A percentile compares a stretch with the other conserved stretches of the same genome.
Evolutionary conservation across 1,140 invertebrate species (phyloP).

Genomic region (Caenorhabditis brenneri): DNA sequence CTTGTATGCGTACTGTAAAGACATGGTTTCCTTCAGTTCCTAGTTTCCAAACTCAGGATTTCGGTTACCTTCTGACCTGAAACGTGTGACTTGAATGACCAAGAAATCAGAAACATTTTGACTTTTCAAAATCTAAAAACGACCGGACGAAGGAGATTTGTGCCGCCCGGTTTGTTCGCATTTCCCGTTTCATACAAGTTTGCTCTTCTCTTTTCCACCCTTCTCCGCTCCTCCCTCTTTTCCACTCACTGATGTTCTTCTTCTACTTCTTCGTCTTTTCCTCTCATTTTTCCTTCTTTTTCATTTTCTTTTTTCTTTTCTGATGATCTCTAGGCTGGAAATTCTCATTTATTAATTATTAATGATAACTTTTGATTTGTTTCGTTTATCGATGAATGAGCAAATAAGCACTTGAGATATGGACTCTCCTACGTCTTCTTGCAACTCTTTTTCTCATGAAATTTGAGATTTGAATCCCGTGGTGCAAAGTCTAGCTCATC

Average conservation of each 20-base stretch:
- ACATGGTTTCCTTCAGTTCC: too few relatives aligned
- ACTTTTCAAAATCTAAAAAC: background rate
- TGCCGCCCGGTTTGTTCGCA: constrained; percentile 28
- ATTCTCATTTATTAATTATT: constrained; percentile 25
- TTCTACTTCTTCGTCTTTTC: background rate
- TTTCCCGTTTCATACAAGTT: constrained; percentile 25
- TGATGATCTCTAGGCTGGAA: background rate
- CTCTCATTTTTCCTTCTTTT: background rate
- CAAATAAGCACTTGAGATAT: background rate
- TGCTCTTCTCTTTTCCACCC: constrained; percentile 1
- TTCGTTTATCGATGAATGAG: constrained; percentile 25
- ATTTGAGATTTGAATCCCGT: background rate
- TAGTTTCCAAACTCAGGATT: too few relatives aligned
- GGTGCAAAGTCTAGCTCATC: constrained; percentile 19
- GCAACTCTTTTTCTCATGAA: background rate
- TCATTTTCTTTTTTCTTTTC: background rate
- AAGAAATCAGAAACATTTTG: constrained; percentile 13
- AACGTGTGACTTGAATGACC: background rate
- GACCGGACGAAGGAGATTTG: background rate
- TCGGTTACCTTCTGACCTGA: too few relatives aligned
- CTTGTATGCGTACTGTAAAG: too few relatives aligned
- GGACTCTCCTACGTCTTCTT: background rate
- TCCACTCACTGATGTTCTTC: constrained; percentile 29
- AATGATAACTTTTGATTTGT: constrained; percentile 34
- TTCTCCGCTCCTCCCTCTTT: constrained; percentile 38